Evolutionary conservation across 2,888 invertebrate genomes (phyloP), one percentile per base, ranked within the genome.

Genomic region (Opisthograptis luteolata): DNA sequence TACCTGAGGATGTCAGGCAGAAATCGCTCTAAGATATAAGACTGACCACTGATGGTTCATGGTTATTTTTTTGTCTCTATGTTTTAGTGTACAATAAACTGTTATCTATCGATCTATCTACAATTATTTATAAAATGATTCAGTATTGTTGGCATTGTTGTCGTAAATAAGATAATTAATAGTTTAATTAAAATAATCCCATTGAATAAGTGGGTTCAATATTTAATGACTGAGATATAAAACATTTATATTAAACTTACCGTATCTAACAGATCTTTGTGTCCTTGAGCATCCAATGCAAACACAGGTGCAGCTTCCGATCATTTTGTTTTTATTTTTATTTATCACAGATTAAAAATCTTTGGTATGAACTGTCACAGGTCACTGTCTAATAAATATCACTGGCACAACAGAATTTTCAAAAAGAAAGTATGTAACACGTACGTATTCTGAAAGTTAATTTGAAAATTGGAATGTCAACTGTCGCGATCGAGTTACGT

Each of bases 321-420:
- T 60, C 79, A 82, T 81, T 68, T 72, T 81, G 60, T 64, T 70
- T 62, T 10, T 34, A 14, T 66, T 55, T 62, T 71, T 66, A 48
- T 55, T 66, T 63, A 87, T 87, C 89, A 87, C 89, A 87, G 85
- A 71, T 62, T 19, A 20, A 58, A 66, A 53, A 57, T 61, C 63
- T 71, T 69, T 71, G 69, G 70, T 67, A 66, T 43, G 6, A 58
- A 65, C 62, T 54, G 61, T 68, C 63, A 64, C 50, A 50, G 43
- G 25, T 40, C 55, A 66, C 65, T 57, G 56, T 68, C 58, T 54
- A 47, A 41, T 51, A 34, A 54, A 58, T 66, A 42, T 37, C 79
- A 78, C 81, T 68, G 55, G 65, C 79, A 81, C 77, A 66, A 70
- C 70, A 75, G 68, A 65, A 60, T 36, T 32, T 25, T 40, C n/a